Conservation (phyloP, 2,888 invertebrate genomes). For the Spicauda simplicius region DNA sequence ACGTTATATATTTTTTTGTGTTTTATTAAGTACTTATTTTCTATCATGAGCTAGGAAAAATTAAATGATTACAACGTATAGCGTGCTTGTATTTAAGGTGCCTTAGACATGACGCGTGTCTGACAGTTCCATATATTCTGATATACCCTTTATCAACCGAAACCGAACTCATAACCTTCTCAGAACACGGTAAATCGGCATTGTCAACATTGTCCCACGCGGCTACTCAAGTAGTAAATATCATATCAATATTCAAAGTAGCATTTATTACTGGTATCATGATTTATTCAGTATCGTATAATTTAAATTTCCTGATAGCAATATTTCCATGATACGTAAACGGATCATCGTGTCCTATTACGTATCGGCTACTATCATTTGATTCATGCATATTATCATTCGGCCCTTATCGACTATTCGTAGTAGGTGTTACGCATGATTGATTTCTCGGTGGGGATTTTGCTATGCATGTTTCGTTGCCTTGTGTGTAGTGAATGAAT, state of each 20-base stretch:
- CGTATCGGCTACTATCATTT: constrained; percentile 42
- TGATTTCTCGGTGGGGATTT: constrained; percentile 52
- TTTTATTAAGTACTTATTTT: no score
- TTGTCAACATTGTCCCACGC: no score
- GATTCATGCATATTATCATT: constrained; percentile 54
- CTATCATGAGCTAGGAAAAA: no score
- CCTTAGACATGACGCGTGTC: no score
- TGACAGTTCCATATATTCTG: no score
- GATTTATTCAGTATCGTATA: constrained; percentile 6
- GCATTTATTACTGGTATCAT: constrained; percentile 3
- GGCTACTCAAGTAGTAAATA: not conserved
- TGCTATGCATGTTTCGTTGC: constrained; percentile 55
- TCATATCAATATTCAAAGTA: not conserved
- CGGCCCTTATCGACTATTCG: constrained; percentile 57
- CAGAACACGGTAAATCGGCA: no score
- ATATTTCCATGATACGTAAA: constrained; percentile 29
- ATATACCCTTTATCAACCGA: no score
- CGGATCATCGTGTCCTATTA: constrained; percentile 28
- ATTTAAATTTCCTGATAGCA: constrained; percentile 32
- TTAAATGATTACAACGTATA: no score
- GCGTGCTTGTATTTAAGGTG: no score
- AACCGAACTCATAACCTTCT: no score
- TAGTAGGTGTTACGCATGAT: constrained; percentile 55
- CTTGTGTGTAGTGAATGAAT: constrained; percentile 57
- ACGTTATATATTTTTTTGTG: no score